Base-by-base conservation (phyloP, 2,113 vertebrate genomes). In the Puntigrus tetrazona region DNA sequence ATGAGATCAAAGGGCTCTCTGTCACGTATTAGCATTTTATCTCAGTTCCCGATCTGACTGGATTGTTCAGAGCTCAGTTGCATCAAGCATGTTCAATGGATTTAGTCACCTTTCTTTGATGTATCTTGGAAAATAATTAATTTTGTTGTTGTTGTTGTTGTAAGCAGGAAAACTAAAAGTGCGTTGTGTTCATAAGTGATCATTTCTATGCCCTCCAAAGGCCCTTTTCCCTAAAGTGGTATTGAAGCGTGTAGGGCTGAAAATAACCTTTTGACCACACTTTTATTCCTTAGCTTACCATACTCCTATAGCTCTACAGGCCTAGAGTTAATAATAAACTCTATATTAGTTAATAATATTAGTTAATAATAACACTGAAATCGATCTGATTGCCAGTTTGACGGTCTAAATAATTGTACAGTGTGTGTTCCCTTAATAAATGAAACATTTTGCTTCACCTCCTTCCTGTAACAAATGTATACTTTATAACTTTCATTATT, bases 11-110 rank as follows among this genome's bases (percentile, higher is more conserved):
- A 80, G 25, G 27, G 13, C 38, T 47, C 14, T 29, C 59, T 67
- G 25, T 29, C 7, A 9, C 43, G 27, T 79, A 79, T 79, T 59
- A 78, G 11, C 34, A 63, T 79, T 63, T 65, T 79, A 63, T 79
- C 57, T 43, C 77, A 29, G 77, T 79, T 79, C 4, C 57, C 18
- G 25, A 65, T 79, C 77, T 20, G 8, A 29, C 55, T 79, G 2
- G 36, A 63, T 29, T 79, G 77, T 79, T 43, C 11, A n/a, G 38
- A 63, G 36, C 18, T 45, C 27, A 47, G 13, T 25, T n/a, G n/a
- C 34, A 29, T 31, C 78, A 80, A 8, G 59, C 78, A 45, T 79
- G 57, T 45, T 57, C 25, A 47, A 41, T 67, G 59, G 27, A 67
- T 61, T 34, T 47, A 65, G 41, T 63, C 38, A 67, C 78, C 59